These are phyloP conservation scores for Anas georgica DNA, from an alignment of 2,797 vertebrate genomes.

Conservation along the genomic window DNA sequence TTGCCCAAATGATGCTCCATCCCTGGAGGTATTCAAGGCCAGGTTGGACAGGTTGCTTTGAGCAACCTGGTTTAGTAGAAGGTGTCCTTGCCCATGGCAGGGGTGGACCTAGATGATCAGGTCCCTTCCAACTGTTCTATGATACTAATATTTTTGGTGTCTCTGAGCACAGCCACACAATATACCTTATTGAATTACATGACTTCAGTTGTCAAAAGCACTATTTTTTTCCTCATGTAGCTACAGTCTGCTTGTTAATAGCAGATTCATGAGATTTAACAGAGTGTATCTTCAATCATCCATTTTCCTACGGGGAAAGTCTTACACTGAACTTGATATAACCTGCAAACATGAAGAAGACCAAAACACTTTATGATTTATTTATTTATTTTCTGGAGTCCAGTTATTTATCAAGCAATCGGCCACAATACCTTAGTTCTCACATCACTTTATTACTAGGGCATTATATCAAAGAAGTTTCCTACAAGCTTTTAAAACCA, in stretches of 20 bases:
- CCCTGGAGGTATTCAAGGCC: not conserved
- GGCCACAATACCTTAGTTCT: not conserved
- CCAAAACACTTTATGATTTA: not conserved
- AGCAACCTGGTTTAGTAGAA: not conserved
- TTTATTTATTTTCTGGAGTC: not conserved
- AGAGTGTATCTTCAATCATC: not conserved
- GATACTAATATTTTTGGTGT: not conserved
- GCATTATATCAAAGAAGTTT: not conserved
- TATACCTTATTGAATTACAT: not conserved
- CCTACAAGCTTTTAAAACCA: not conserved
- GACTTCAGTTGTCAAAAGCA: not conserved
- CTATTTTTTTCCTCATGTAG: not conserved
- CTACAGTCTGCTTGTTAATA: constrained; percentile 11
- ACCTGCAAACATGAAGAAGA: not conserved
- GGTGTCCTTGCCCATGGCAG: not conserved
- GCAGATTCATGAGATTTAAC: not conserved
- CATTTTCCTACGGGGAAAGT: not conserved
- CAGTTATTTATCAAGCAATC: not conserved
- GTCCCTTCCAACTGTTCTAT: not conserved
- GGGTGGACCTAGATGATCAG: not conserved
- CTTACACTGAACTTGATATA: not conserved
- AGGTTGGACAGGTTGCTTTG: not conserved
- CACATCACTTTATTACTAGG: not conserved
- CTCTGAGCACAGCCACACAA: not conserved
- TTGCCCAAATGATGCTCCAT: not conserved